These are phyloP conservation scores for Chrysoperla carnea DNA, from an alignment of 1,140 invertebrate genomes.

Conservation along the genomic window DNA sequence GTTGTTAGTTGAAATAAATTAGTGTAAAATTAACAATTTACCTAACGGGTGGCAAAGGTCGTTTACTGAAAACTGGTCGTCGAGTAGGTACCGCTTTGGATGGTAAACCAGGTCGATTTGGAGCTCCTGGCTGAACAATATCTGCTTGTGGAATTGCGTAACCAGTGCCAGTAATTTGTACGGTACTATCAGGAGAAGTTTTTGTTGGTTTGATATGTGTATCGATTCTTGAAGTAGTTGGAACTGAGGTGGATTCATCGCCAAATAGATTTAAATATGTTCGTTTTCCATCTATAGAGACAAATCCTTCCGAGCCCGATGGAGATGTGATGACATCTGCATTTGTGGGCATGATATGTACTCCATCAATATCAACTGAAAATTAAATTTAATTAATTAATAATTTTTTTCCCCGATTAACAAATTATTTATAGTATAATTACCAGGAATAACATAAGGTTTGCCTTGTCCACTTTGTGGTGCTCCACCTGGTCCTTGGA, in stretches of 20 bases:
- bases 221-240: conserved; percentile 11
- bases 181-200: conserved; percentile 12
- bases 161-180: conserved; percentile 27
- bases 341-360: conserved; percentile 15
- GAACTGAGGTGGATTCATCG: conserved; percentile 21
- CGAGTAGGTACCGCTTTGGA: conserved; percentile 19
- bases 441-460: conserved; percentile 34
- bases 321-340: conserved; percentile 62
- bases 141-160: conserved; percentile 28
- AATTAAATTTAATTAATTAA: neutral
- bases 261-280: conserved; percentile 75
- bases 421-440: too few relatives aligned
- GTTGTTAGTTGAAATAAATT: too few relatives aligned
- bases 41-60: conserved; percentile 42
- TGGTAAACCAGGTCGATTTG: conserved; percentile 6
- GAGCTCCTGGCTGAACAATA: conserved; percentile 11
- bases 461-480: conserved; percentile 25
- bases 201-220: conserved; percentile 11
- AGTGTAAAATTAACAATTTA: conserved; percentile 3
- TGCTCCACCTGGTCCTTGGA: conserved; percentile 56
- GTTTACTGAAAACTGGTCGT: conserved; percentile 30
- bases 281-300: conserved; percentile 80
- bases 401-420: too few relatives aligned
- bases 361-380: conserved; percentile 17
- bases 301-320: conserved; percentile 63